These are phyloP conservation scores for Poeciliopsis paucimaculata DNA, from an alignment of 2,797 vertebrate genomes.

Conservation along the genomic window DNA sequence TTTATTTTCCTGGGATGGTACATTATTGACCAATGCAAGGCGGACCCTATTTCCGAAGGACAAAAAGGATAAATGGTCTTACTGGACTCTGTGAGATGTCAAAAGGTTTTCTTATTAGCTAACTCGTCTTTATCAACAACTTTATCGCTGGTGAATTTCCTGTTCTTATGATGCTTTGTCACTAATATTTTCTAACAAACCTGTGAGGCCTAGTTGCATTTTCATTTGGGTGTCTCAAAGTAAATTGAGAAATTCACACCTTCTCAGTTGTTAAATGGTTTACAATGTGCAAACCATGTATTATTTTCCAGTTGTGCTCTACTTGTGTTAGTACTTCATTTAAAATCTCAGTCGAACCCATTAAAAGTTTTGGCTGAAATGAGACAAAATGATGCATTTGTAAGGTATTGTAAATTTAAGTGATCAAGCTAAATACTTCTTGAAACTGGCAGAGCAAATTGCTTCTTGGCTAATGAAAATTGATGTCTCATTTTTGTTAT, in stretches of 20 bases:
- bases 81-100: background rate
- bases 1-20: background rate
- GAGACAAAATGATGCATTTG: background rate
- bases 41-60: background rate
- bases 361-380: background rate
- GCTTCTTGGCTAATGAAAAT: background rate
- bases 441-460: background rate
- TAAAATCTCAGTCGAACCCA: background rate
- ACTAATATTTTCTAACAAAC: background rate
- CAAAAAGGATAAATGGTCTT: background rate
- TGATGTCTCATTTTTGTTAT: background rate
- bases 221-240: background rate
- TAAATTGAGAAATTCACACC: background rate
- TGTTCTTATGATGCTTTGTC: background rate
- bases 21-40: background rate
- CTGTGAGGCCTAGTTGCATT: background rate
- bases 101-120: background rate
- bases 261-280: background rate
- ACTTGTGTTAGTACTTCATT: background rate
- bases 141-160: background rate
- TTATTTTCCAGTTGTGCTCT: background rate
- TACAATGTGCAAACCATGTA: background rate
- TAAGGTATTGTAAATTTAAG: background rate
- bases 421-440: background rate
- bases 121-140: background rate